Evolutionary conservation across 2,888 invertebrate species (phyloP), one percentile per base, ranked within the genome.

Genomic region (Lepidochitona cinerea): DNA sequence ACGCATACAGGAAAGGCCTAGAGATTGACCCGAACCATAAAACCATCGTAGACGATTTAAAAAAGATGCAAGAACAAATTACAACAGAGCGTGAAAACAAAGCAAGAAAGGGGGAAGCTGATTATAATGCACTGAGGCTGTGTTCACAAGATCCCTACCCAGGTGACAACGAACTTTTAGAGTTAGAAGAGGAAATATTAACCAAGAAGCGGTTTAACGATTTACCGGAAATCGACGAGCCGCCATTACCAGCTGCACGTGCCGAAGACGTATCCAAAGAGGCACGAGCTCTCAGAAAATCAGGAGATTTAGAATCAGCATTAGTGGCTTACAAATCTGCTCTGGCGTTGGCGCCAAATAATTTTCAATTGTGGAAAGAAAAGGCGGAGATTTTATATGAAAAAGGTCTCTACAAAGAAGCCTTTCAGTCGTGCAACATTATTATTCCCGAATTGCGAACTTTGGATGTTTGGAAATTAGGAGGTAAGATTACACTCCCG

Each of bases 111-210:
- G 75, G 74, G 36, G 74, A 78, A n/a, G 54, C 59, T 33, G 73
- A 74, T 12, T 81, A 83, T 52, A 76, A 81, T 53, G 80, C 83
- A 2, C 73, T 83, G 0, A 79, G 76, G 32, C 73, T 83, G 79
- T 82, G 82, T 67, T 79, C 83, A 0, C 80, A 78, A 36, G 82
- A 82, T 0, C 79, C 81, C 0, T 83, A 83, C 68, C 82, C 83
- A 0, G 83, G 81, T 0, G 83, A 83, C 49, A 76, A 79, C n/a
- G 81, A 81, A 64, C 67, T 83, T 9, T 76, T 79, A 41, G 41
- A 41, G 0, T 33, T 78, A 9, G 83, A 83, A 65, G 77, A 65
- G 37, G 81, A 82, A 37, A 82, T 83, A 18, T 74, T 82, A 72
- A 37, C 68, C 33, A 79, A 75, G 37, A 79, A 78, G 78, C 75